phyloP scores from a whole-genome alignment of 2,888 invertebrate species.

The Ophion ventricosus region DNA sequence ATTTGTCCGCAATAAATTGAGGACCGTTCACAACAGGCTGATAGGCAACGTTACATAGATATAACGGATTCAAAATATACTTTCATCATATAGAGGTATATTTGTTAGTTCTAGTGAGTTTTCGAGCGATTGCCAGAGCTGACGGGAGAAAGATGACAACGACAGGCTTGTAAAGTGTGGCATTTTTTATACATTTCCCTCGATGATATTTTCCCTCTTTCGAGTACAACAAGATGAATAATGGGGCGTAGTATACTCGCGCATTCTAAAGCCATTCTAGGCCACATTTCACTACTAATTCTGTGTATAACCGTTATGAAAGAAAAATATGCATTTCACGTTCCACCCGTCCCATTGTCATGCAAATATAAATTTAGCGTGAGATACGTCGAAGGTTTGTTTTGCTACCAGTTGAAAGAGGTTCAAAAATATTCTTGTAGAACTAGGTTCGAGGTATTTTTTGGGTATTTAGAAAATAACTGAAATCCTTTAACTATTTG shows the following conservation, averaged over 20 bases:
- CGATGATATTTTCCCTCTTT: slow-evolving; percentile 34
- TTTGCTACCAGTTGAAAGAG: background rate
- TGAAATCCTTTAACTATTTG: too few species aligned
- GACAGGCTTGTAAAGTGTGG: slow-evolving; percentile 2
- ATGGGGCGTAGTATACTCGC: slow-evolving; percentile 7
- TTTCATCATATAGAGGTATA: too few species aligned
- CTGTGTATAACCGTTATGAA: background rate
- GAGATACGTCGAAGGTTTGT: background rate
- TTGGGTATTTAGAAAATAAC: too few species aligned
- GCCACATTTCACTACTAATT: background rate
- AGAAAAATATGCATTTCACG: slow-evolving; percentile 6
- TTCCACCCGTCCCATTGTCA: background rate
- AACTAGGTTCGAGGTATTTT: too few species aligned
- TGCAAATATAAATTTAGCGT: background rate
- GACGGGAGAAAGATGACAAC: background rate
- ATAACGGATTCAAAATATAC: too few species aligned
- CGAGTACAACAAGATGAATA: slow-evolving; percentile 28
- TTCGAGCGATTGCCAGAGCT: too few species aligned
- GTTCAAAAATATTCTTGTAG: background rate
- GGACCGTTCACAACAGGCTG: too few species aligned
- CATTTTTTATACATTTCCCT: slow-evolving; percentile 17
- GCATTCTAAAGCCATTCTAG: slow-evolving; percentile 54
- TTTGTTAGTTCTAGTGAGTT: too few species aligned
- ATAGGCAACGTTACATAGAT: too few species aligned
- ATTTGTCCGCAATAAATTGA: too few species aligned